A percentile compares a stretch with the other conserved stretches of the same genome.
Conservation (phyloP, 2,888 invertebrate genomes). For the Pheosia tremula region DNA sequence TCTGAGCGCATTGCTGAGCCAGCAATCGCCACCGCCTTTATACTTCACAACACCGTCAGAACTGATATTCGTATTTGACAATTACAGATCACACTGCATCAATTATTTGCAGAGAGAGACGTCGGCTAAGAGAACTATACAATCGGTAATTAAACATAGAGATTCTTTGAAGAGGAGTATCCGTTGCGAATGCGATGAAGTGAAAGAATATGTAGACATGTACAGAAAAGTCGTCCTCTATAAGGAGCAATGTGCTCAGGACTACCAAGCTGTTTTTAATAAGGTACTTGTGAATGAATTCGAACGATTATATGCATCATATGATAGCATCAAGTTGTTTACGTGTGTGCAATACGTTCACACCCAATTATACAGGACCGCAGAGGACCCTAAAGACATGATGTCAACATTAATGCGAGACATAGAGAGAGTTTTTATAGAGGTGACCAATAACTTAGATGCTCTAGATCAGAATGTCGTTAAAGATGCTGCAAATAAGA, state of each 20-base stretch:
- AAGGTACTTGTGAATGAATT: conserved; percentile 39
- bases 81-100: conserved; percentile 39
- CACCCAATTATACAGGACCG: conserved; percentile 30
- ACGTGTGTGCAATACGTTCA: conserved; percentile 48
- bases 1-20: conserved; percentile 13
- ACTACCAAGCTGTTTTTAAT: conserved; percentile 37
- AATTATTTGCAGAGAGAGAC: conserved; percentile 46
- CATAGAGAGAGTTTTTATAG: conserved; percentile 40
- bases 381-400: conserved; percentile 47
- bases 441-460: conserved; percentile 36
- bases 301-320: conserved; percentile 40
- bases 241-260: conserved; percentile 37
- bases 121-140: conserved; percentile 24
- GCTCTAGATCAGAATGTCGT: conserved; percentile 38
- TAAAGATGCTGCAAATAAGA: conserved; percentile 36
- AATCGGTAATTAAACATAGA: conserved; percentile 24
- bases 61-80: conserved; percentile 35
- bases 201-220: conserved; percentile 26
- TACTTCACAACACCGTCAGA: conserved; percentile 43
- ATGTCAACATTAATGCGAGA: conserved; percentile 33
- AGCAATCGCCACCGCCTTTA: conserved; percentile 17
- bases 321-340: conserved; percentile 42
- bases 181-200: conserved; percentile 23
- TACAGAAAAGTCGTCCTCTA: conserved; percentile 27
- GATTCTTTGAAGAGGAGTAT: conserved; percentile 29